phyloP scores from a whole-genome alignment of 2,113 vertebrate species.

The Oplegnathus fasciatus region DNA sequence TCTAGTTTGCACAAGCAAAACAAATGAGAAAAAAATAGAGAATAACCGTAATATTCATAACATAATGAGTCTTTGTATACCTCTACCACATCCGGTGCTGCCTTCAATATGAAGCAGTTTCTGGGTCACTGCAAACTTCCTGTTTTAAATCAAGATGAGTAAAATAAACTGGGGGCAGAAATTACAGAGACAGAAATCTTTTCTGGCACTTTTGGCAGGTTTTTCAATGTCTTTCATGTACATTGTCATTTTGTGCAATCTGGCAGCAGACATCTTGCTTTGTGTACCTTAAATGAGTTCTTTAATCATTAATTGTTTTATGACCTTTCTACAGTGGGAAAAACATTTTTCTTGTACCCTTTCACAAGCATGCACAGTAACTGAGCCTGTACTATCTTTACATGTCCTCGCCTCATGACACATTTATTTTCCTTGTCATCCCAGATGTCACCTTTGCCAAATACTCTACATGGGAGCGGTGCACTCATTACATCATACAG shows the following conservation, averaged over 20 bases:
- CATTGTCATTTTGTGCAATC: not conserved
- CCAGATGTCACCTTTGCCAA: conserved; percentile 24
- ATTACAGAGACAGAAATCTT: too few relatives aligned
- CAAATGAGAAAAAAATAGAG: not conserved
- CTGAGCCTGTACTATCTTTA: conserved; percentile 38
- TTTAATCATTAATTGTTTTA: not conserved
- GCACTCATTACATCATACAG: not conserved
- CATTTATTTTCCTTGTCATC: conserved; percentile 28
- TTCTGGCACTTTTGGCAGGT: not conserved
- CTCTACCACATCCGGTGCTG: not conserved
- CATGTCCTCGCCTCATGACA: conserved; percentile 27
- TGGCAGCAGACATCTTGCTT: not conserved
- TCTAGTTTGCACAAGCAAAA: not conserved
- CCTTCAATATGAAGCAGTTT: not conserved
- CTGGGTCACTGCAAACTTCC: not conserved
- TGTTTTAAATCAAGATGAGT: not conserved
- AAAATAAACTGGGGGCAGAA: not conserved
- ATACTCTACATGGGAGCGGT: conserved; percentile 10
- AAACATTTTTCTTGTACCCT: not conserved
- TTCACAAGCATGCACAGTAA: not conserved
- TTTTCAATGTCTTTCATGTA: not conserved
- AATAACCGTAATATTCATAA: not conserved
- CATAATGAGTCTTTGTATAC: too few relatives aligned
- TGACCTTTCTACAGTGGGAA: conserved; percentile 7
- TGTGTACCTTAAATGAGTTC: not conserved